phyloP scores from a whole-genome alignment of 92 coral and sea anemone genomes.

The Virgularia gustaviana region DNA sequence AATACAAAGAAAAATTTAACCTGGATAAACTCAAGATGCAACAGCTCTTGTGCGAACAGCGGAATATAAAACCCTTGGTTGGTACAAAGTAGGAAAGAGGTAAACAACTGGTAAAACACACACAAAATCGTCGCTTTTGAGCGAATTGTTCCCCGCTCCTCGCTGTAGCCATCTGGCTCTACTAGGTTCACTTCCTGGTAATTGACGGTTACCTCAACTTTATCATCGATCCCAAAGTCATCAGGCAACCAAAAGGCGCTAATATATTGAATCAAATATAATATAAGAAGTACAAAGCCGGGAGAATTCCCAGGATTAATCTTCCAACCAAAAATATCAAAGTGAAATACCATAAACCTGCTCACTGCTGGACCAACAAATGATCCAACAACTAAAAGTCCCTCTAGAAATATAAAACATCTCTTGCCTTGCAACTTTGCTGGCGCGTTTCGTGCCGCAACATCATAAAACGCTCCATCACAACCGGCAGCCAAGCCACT shows the following conservation, averaged over 20 bases:
- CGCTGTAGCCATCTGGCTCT: too few species aligned
- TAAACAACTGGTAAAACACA: slow-evolving; percentile 5
- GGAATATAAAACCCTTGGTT: slow-evolving; percentile 22
- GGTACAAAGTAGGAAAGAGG: slow-evolving; percentile 2
- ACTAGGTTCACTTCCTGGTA: too few species aligned
- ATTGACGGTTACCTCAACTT: too few species aligned
- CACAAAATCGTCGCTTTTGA: too few species aligned
- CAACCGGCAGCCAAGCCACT: slow-evolving; percentile 20
- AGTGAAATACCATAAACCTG: slow-evolving; percentile 8
- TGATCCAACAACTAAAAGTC: slow-evolving; percentile 2
- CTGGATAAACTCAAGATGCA: slow-evolving; percentile 17
- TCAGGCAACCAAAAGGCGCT: slow-evolving; percentile 12
- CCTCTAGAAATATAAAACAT: slow-evolving; percentile 23
- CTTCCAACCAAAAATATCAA: slow-evolving; percentile 21
- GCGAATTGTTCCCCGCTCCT: too few species aligned
- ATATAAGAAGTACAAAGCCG: background rate
- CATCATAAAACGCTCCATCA: slow-evolving; percentile 6
- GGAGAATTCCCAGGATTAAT: slow-evolving; percentile 27
- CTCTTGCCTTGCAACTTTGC: slow-evolving; percentile 4
- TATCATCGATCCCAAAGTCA: background rate
- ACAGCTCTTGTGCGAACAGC: slow-evolving; percentile 15
- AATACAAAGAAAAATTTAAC: slow-evolving; percentile 16
- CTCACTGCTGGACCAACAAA: slow-evolving; percentile 28
- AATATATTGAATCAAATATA: slow-evolving; percentile 2
- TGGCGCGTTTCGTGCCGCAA: slow-evolving; percentile 1